phyloP scores from a whole-genome alignment of 2,797 vertebrate genomes.

The Acipenser transmontanus region DNA sequence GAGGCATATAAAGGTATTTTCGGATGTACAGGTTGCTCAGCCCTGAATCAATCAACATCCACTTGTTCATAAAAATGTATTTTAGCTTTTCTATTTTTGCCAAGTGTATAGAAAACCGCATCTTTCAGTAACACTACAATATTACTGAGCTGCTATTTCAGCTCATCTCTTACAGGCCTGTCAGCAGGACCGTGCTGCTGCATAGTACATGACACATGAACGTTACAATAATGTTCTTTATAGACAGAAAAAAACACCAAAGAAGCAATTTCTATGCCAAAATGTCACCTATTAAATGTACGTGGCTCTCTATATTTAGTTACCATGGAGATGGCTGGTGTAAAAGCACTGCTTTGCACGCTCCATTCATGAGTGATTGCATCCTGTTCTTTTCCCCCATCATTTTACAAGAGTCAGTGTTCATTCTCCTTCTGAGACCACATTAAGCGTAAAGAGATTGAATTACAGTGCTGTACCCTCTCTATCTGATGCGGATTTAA shows the following conservation, averaged over 20 bases:
- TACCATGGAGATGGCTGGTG: constrained; percentile 72
- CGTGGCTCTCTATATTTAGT: constrained; percentile 70
- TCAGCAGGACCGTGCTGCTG: constrained; percentile 67
- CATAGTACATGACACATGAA: constrained; percentile 73
- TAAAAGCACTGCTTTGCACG: constrained; percentile 76
- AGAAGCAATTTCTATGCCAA: constrained; percentile 75
- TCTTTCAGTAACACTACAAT: neutral
- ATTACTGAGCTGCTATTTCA: neutral
- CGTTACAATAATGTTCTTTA: constrained; percentile 71
- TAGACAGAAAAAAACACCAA: constrained; percentile 60
- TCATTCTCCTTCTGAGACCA: constrained; percentile 72
- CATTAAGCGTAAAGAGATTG: constrained; percentile 76
- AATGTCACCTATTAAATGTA: constrained; percentile 78
- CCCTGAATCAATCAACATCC: neutral
- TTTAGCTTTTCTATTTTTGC: neutral
- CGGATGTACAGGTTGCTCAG: neutral
- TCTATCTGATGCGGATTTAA: constrained; percentile 71
- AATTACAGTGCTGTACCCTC: constrained; percentile 71
- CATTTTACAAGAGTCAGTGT: constrained; percentile 78
- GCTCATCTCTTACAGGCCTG: constrained; percentile 34
- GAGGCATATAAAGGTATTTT: neutral
- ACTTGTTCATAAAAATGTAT: neutral
- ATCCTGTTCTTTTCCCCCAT: constrained; percentile 68
- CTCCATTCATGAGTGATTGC: constrained; percentile 73
- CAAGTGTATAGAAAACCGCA: neutral